Evolutionary conservation across 2,888 invertebrate species (phyloP), one percentile per base, ranked within the genome.

Genomic region (Chloroclysta siterata): DNA sequence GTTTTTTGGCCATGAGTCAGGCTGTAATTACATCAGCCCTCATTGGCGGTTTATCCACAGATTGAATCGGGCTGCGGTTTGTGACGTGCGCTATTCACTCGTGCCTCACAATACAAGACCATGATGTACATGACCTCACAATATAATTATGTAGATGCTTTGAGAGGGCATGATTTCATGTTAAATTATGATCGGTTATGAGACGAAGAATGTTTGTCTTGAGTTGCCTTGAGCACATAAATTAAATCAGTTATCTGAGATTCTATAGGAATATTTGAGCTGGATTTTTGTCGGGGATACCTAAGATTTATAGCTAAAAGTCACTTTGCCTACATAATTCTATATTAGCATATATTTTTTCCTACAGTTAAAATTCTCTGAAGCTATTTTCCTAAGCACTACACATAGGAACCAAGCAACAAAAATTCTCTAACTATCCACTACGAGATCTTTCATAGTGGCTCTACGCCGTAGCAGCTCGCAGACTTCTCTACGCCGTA

Each of bases 1-100:
- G 79, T 85, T 88, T 88, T 89, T 89, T 88, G 87, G 85, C 79
- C 78, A 84, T 88, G 90, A 89, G 76, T 89, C 89, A 88, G 85
- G 73, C 82, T 72, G 83, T 88, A 86, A 89, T 89, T 84, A 85
- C 85, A 83, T 84, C 84, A 80, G 80, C 77, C 77, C 76, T 85
- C 84, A 82, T 82, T 83, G 84, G 80, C 77, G 5, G 47, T 14
- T 2, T 13, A 7, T 4, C 46, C 46, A 15, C 72, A 65, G 53
- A 64, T 65, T 60, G 63, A 54, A 61, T 60, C 63, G 60, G 53
- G 50, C 47, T 36, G 29, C 14, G 36, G 42, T 28, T 51, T 5
- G 33, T 50, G 63, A 70, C 68, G 62, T 39, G 36, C 11, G 36
- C 36, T 39, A 10, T 1, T 39, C 67, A 72, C 68, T 54, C 36